These are phyloP conservation scores for Todiramphus saurophagus DNA, from an alignment of 2,113 vertebrate species.

Conservation along the genomic window DNA sequence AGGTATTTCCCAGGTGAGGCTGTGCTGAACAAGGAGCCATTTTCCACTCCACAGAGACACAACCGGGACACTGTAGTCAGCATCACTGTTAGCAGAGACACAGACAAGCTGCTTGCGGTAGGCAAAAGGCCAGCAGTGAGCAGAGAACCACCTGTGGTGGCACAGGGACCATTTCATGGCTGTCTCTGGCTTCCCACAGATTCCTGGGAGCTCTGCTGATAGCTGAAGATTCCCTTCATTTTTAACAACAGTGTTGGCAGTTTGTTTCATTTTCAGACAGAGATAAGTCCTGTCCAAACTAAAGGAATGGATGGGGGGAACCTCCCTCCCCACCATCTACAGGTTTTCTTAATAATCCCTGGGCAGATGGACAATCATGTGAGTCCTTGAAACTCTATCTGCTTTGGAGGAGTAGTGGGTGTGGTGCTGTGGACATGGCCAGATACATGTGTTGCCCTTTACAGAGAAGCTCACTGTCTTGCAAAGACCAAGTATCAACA, in stretches of 20 bases:
- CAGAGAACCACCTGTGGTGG: not conserved
- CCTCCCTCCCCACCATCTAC: accelerated
- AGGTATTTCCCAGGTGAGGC: not conserved
- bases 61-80: not conserved
- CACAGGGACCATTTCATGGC: not conserved
- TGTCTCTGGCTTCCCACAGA: not conserved
- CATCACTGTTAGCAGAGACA: not conserved
- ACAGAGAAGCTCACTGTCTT: conserved; percentile 29
- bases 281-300: not conserved
- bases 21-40: not conserved
- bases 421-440: not conserved
- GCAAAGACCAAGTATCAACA: conserved; percentile 42
- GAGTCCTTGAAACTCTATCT: conserved; percentile 4
- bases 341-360: conserved; percentile 5
- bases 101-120: not conserved
- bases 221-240: not conserved
- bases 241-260: not conserved
- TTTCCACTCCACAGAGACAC: not conserved
- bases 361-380: not conserved
- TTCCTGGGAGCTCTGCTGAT: not conserved
- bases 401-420: not conserved
- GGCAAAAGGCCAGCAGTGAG: not conserved
- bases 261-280: not conserved
- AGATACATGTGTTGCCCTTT: not conserved
- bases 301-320: not conserved